Base-by-base conservation (phyloP, 2,888 invertebrate genomes). In the Hypselothyrea guttata region DNA sequence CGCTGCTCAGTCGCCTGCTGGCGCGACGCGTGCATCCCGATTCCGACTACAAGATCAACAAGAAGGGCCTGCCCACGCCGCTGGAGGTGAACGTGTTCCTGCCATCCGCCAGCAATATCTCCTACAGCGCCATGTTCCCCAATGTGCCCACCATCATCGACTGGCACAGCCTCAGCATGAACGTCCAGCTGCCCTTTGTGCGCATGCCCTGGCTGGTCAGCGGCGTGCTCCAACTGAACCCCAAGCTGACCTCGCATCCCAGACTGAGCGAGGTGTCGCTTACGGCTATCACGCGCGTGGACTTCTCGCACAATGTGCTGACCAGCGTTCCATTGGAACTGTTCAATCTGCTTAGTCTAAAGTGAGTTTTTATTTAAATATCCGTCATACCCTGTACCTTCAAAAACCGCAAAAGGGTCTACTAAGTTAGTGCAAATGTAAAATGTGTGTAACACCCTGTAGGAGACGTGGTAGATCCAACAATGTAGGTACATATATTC, bases 261-360 rank as follows among this genome's bases (percentile, higher is more conserved):
- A 90, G 92, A 64, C 91, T 92, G 71, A 92, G 91, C 68, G 92
- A 93, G 55, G 92, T 94, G 4, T 94, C 96, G 0, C 90, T 98
- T n/a, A 95, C 94, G 84, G 97, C 98, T 0, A 94, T 99, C 57
- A 99, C 99, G 0, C 92, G 98, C 33, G 91, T 99, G 18, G 99
- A 99, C 89, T 92, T 99, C 35, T 97, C 98, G 5, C 94, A 95
- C 87, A 99, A 99, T 90, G 93, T 94, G 57, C 91, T 99, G 45
- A 92, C 93, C 0, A 91, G 92, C 18, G 89, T 99, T 73, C 99
- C 99, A 0, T 90, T 93, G 0, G 94, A 94, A 54, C 91, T 99
- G 42, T 97, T 98, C 88, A 93, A 95, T 62, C 91, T 98, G 81
- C 93, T 94, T 62, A 97, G 97, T 83, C 90, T 98, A 38, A 93